Percentiles rank a stretch among this genome's conserved stretches.
Conservation (phyloP, 2,888 invertebrate genomes). For the Eugnorisma glareosa region DNA sequence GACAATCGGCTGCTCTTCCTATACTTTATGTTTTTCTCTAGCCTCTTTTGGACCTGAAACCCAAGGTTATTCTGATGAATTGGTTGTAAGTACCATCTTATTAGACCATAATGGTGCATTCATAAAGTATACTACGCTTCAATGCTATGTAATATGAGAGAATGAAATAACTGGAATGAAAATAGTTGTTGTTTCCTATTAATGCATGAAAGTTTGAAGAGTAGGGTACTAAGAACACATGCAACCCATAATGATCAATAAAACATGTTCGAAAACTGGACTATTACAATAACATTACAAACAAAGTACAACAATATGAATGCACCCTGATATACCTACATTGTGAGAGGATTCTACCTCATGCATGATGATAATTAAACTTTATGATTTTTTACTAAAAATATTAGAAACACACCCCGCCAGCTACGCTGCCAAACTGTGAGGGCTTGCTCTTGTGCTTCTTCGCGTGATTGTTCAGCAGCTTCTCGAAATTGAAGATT, state of each 20-base stretch:
- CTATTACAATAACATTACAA: constrained; percentile 30
- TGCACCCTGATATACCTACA: constrained; percentile 55
- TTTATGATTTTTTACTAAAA: constrained; percentile 53
- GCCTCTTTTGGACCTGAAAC: constrained; percentile 81
- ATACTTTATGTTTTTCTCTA: constrained; percentile 75
- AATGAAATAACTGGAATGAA: neutral
- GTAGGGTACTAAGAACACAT: neutral
- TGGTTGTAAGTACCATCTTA: constrained; percentile 13
- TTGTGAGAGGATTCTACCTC: constrained; percentile 58
- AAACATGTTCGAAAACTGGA: neutral
- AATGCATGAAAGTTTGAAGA: neutral
- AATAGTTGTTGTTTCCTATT: neutral
- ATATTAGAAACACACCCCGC: constrained; percentile 79
- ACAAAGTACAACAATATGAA: constrained; percentile 45
- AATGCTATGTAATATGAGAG: constrained; percentile 12
- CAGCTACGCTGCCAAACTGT: constrained; percentile 81
- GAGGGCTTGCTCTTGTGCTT: constrained; percentile 82
- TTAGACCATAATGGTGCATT: constrained; percentile 34
- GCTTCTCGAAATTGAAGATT: constrained; percentile 80
- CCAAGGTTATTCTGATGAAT: constrained; percentile 46
- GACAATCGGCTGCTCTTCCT: constrained; percentile 79
- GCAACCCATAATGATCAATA: neutral
- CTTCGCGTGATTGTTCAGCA: constrained; percentile 80
- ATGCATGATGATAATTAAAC: constrained; percentile 67
- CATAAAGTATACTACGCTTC: constrained; percentile 25